Evolutionary conservation across 2,888 invertebrate species (phyloP).

Genomic region (Lasioglossum marginatum): DNA sequence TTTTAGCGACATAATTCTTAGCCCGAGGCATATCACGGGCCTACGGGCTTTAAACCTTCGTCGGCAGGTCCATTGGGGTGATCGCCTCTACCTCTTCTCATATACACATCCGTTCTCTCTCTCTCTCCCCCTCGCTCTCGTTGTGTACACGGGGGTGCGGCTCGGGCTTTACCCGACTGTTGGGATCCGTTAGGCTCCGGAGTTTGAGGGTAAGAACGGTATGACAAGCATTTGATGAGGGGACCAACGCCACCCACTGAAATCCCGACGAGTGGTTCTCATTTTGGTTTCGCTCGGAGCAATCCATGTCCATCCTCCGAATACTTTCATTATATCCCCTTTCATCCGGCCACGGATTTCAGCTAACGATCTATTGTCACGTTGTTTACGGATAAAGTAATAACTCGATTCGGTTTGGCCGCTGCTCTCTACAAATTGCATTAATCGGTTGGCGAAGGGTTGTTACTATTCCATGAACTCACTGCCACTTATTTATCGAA

Average conservation of each 20-base stretch:
- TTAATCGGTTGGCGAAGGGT: neutral
- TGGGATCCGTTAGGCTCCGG: constrained; percentile 75
- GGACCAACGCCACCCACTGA: constrained; percentile 81
- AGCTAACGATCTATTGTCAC: constrained; percentile 3
- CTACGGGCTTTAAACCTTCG: constrained; percentile 71
- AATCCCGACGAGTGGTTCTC: constrained; percentile 80
- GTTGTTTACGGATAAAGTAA: neutral
- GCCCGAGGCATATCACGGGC: constrained; percentile 75
- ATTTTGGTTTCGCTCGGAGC: constrained; percentile 44
- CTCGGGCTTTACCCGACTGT: constrained; percentile 78
- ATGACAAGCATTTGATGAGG: constrained; percentile 83
- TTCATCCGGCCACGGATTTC: neutral
- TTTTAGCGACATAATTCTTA: constrained; percentile 80
- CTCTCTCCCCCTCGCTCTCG: constrained; percentile 35
- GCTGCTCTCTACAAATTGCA: neutral
- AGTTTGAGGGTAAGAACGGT: constrained; percentile 81
- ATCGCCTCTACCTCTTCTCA: constrained; percentile 55
- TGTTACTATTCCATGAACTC: neutral
- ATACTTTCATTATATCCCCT: neutral
- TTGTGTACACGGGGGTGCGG: constrained; percentile 76
- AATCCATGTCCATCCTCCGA: neutral
- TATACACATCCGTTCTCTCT: constrained; percentile 64
- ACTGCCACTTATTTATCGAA: neutral
- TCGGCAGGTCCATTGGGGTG: constrained; percentile 68
- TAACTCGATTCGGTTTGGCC: neutral